These are phyloP conservation scores for Myiozetetes cayanensis DNA, from an alignment of 2,113 vertebrate species.

Conservation along the genomic window DNA sequence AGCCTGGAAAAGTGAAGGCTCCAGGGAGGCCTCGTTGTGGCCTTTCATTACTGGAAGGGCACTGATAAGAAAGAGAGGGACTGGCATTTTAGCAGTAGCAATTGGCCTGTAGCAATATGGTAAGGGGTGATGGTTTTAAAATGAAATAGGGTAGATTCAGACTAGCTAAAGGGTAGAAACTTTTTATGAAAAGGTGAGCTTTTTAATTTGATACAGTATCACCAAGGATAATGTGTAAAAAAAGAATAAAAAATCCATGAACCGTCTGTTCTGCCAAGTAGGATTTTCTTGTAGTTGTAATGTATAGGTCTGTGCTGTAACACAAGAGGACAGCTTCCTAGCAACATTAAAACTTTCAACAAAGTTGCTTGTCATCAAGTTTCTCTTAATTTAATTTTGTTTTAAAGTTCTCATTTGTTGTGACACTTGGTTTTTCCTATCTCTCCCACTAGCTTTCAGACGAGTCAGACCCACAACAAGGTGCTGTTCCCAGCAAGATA, in stretches of 20 bases:
- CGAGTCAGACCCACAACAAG: background rate
- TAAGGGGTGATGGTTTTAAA: background rate
- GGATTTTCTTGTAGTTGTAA: background rate
- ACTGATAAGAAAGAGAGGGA: background rate
- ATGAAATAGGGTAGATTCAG: background rate
- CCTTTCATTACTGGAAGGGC: background rate
- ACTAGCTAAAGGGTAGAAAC: background rate
- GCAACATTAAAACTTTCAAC: background rate
- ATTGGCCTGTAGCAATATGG: accelerated
- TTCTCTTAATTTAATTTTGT: background rate
- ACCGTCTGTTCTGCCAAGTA: background rate
- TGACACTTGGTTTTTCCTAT: background rate
- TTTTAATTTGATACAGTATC: background rate
- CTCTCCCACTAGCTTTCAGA: background rate
- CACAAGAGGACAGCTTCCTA: background rate
- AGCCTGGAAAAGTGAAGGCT: background rate
- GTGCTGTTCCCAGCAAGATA: background rate
- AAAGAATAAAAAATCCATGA: background rate
- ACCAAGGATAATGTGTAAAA: background rate
- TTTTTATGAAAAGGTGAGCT: background rate
- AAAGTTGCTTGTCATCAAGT: background rate
- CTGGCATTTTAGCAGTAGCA: background rate
- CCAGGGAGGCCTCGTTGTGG: background rate
- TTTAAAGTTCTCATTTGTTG: background rate
- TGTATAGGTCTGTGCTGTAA: background rate